Conservation (phyloP, 2,113 vertebrate species). For the Centropus unirufus region DNA sequence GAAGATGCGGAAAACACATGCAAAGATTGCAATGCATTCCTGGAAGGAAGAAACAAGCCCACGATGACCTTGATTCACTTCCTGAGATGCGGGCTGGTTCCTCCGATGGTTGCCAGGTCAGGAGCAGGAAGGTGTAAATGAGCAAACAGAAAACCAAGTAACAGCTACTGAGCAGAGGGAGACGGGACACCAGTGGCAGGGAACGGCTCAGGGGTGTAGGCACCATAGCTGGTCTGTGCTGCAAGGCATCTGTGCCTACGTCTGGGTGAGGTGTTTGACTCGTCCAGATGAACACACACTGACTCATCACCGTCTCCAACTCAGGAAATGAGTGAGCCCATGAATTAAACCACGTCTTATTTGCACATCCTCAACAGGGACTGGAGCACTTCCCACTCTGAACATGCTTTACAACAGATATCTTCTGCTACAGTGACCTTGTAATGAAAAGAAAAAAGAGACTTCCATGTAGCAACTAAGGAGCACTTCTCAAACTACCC, state of each 20-base stretch:
- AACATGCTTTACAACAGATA: fast-evolving
- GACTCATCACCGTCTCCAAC: fast-evolving
- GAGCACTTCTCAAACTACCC: neutral
- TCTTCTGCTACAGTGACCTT: neutral
- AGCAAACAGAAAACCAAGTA: neutral
- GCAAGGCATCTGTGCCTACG: neutral
- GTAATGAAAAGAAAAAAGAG: neutral
- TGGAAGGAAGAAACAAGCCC: neutral
- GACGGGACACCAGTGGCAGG: neutral
- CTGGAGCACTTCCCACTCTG: neutral
- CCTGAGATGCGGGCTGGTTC: neutral
- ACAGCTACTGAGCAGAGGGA: neutral
- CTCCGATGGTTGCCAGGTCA: fast-evolving
- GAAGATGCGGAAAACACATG: neutral
- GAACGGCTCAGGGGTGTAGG: fast-evolving
- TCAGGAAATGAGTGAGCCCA: neutral
- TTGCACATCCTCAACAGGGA: neutral
- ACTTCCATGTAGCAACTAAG: neutral
- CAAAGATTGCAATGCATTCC: neutral
- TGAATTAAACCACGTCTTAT: neutral
- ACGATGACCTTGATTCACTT: fast-evolving
- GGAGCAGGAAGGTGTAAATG: neutral
- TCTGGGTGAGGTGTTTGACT: neutral
- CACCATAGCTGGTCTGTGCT: neutral
- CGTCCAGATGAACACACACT: neutral